These are phyloP conservation scores for Megatriorchis doriae DNA, from an alignment of 2,113 vertebrate species.

Conservation along the genomic window DNA sequence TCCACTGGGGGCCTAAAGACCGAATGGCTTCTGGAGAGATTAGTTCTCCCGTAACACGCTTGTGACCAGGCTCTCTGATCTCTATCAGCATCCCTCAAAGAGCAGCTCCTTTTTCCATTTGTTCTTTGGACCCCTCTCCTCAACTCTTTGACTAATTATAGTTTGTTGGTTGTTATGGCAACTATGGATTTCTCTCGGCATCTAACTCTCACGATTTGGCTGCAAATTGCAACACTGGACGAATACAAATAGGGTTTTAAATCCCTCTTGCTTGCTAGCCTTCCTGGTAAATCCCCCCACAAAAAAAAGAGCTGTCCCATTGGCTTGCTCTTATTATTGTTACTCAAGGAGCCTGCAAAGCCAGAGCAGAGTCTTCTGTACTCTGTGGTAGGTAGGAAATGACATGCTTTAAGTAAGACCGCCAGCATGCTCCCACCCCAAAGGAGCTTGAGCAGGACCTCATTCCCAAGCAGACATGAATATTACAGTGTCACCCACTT, in stretches of 20 bases:
- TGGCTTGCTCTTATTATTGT: neutral
- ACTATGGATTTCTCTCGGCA: constrained; percentile 52
- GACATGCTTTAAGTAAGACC: fast-evolving
- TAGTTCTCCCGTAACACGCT: neutral
- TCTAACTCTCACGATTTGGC: constrained; percentile 39
- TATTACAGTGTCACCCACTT: fast-evolving
- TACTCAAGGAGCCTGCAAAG: neutral
- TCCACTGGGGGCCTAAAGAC: neutral
- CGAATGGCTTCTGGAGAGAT: neutral
- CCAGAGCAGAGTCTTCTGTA: neutral
- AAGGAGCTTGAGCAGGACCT: neutral
- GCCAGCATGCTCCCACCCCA: neutral
- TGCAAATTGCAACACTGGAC: constrained; percentile 39
- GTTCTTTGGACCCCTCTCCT: constrained; percentile 45
- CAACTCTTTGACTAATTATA: constrained; percentile 69
- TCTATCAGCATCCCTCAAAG: constrained; percentile 12
- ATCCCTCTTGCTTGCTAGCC: neutral
- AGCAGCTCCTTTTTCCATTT: neutral
- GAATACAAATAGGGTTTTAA: constrained; percentile 32
- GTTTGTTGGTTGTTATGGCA: constrained; percentile 77
- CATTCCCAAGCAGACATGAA: fast-evolving
- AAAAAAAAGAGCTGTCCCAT: neutral
- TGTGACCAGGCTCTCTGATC: neutral
- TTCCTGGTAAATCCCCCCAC: neutral
- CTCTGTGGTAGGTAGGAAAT: fast-evolving